These are phyloP conservation scores for Drosophila bocki DNA, from an alignment of 1,140 invertebrate genomes.

Conservation along the genomic window DNA sequence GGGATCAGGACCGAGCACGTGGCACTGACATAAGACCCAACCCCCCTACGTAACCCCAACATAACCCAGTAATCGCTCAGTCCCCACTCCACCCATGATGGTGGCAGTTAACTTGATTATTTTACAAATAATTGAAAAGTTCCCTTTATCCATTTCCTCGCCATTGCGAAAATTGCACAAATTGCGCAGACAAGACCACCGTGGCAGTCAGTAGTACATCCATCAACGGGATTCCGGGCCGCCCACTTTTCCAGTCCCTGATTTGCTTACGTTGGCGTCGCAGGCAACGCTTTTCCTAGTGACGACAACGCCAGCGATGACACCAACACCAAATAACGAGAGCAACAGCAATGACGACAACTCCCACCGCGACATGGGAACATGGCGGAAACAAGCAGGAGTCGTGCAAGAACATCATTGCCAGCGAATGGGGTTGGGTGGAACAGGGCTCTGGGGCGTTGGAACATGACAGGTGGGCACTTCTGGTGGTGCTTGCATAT, in stretches of 20 bases:
- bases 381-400: constrained; percentile 41
- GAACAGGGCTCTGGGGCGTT: background rate
- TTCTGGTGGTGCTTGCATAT: background rate
- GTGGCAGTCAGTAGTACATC: constrained; percentile 39
- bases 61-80: constrained; percentile 26
- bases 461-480: background rate
- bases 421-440: constrained; percentile 10
- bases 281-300: constrained; percentile 34
- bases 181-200: constrained; percentile 52
- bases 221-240: constrained; percentile 4
- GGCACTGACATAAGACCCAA: constrained; percentile 25
- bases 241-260: constrained; percentile 30
- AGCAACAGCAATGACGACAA: constrained; percentile 47
- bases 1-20: constrained; percentile 10
- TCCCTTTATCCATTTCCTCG: constrained; percentile 43
- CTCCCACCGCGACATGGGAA: constrained; percentile 31
- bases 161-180: constrained; percentile 67
- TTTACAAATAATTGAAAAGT: constrained; percentile 83
- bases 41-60: background rate
- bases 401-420: constrained; percentile 52
- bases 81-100: constrained; percentile 47
- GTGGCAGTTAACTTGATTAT: constrained; percentile 80
- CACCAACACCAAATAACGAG: constrained; percentile 54
- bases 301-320: constrained; percentile 75
- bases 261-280: constrained; percentile 48